Conservation (phyloP, 2,113 vertebrate genomes). For the Leucopternis melanops region DNA sequence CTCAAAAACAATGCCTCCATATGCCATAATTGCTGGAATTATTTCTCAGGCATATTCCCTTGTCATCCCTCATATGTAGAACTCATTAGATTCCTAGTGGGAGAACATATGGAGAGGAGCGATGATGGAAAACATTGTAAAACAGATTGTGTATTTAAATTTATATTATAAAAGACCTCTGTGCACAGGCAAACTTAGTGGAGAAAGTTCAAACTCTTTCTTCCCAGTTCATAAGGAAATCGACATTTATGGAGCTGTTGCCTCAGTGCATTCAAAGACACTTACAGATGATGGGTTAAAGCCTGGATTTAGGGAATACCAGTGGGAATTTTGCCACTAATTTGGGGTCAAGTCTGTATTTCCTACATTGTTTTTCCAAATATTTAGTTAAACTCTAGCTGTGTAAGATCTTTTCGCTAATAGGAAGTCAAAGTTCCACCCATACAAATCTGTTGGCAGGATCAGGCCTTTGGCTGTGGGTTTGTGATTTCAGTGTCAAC, state of each 20-base stretch:
- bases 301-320: neutral
- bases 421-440: neutral
- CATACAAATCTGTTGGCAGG: neutral
- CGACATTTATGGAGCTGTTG: neutral
- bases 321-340: neutral
- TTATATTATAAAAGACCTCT: conserved; percentile 56
- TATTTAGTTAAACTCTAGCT: neutral
- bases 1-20: conserved; percentile 64
- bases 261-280: neutral
- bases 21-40: conserved; percentile 59
- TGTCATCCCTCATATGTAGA: conserved; percentile 66
- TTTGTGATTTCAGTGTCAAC: neutral
- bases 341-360: neutral
- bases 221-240: neutral
- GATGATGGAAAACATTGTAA: conserved; percentile 55
- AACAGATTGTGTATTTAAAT: conserved; percentile 51
- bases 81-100: conserved; percentile 74
- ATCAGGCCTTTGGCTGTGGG: neutral
- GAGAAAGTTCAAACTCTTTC: neutral
- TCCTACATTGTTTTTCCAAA: neutral
- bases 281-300: neutral
- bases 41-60: conserved; percentile 62
- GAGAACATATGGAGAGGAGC: conserved; percentile 70
- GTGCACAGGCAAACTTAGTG: conserved; percentile 1
- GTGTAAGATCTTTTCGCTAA: neutral